Percentiles rank a stretch among this genome's conserved stretches.
Conservation (phyloP, 2,888 invertebrate species). For the Heliconius ethilla region DNA sequence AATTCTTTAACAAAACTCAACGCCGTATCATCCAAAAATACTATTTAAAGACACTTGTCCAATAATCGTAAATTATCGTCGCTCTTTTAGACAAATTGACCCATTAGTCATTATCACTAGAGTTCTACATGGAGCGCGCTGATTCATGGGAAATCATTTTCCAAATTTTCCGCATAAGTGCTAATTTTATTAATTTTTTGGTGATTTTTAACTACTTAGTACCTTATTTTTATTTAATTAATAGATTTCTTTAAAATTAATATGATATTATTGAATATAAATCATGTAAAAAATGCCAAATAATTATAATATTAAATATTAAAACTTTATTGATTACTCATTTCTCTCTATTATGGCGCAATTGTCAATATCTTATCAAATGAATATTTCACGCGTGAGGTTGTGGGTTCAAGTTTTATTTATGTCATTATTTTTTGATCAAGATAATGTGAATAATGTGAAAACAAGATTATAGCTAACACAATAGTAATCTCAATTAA, state of each 20-base stretch:
- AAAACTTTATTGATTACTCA: background rate
- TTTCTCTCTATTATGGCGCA: background rate
- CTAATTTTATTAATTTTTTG: background rate
- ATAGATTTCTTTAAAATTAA: background rate
- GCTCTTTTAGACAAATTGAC: background rate
- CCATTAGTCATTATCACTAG: slow-evolving; percentile 10
- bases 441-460: background rate
- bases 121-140: slow-evolving; percentile 7
- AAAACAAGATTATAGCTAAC: background rate
- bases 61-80: background rate
- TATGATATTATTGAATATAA: too few relatives aligned
- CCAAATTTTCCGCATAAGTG: background rate
- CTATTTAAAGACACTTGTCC: background rate
- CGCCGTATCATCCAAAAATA: too few relatives aligned
- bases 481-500: background rate
- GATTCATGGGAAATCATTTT: slow-evolving; percentile 2
- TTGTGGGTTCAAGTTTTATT: background rate
- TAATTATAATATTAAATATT: too few relatives aligned
- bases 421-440: background rate
- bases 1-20: background rate
- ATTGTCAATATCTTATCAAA: slow-evolving; percentile 7
- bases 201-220: background rate
- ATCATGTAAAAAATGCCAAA: background rate
- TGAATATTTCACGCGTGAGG: background rate
- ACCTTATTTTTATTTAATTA: background rate